Evolutionary conservation across 1,140 invertebrate species (phyloP).

Genomic region (Parapsyche elsis): DNA sequence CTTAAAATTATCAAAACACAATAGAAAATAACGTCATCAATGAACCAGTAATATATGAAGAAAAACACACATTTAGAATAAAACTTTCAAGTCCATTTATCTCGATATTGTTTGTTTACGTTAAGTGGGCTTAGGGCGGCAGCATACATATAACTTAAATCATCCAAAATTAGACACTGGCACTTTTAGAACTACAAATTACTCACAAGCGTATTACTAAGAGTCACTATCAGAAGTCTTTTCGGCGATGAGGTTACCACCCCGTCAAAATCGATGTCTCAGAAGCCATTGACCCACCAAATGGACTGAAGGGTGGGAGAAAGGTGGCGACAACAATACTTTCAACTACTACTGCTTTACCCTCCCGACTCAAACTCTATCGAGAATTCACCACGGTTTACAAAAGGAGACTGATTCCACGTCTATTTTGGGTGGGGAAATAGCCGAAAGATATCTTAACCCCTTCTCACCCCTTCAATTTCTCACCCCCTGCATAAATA

Average conservation of each 20-base stretch:
- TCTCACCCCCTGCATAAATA: not conserved
- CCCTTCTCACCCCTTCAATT: not conserved
- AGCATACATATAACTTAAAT: too few relatives aligned
- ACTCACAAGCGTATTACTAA: too few relatives aligned
- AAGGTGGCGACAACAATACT: too few relatives aligned
- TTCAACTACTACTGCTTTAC: not conserved
- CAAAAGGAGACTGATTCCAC: not conserved
- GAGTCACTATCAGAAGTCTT: constrained; percentile 1
- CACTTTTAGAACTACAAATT: too few relatives aligned
- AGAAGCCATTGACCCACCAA: not conserved
- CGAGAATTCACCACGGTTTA: not conserved
- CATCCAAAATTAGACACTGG: too few relatives aligned
- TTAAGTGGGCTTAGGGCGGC: too few relatives aligned
- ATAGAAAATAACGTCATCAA: too few relatives aligned
- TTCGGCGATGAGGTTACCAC: not conserved
- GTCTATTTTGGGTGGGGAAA: not conserved
- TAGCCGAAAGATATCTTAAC: not conserved
- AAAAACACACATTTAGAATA: too few relatives aligned
- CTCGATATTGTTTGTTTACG: too few relatives aligned
- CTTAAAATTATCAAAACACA: too few relatives aligned
- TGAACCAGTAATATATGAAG: too few relatives aligned
- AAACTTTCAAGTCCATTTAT: too few relatives aligned
- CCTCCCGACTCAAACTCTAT: not conserved
- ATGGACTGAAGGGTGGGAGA: not conserved
- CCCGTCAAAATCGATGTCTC: constrained; percentile 9